Conservation (phyloP, 2,113 vertebrate genomes). For the Bubo bubo region DNA sequence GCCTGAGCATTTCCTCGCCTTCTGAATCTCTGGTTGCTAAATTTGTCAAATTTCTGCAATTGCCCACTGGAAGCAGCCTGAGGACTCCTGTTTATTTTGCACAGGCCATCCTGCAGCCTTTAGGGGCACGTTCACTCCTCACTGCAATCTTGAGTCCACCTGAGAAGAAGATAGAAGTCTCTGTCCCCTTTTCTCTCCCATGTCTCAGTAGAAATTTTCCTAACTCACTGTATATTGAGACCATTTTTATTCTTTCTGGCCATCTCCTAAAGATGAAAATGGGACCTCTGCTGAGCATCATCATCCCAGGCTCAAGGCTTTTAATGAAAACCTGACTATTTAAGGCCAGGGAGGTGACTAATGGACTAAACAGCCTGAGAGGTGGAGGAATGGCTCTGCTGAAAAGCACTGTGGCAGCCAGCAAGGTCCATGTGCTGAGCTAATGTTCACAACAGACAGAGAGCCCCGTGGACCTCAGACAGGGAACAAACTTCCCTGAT, state of each 20-base stretch:
- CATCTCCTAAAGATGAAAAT: neutral
- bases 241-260: neutral
- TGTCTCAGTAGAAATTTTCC: neutral
- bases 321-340: neutral
- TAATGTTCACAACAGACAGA: neutral
- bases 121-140: neutral
- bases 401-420: neutral
- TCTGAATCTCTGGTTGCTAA: neutral
- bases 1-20: neutral
- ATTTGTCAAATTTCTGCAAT: neutral
- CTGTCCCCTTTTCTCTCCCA: neutral
- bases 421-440: neutral
- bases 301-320: neutral
- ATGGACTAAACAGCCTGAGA: neutral
- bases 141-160: neutral
- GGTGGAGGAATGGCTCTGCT: neutral
- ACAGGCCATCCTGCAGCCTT: neutral
- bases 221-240: neutral
- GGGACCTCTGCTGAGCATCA: neutral
- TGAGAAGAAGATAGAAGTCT: neutral
- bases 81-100: neutral
- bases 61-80: neutral
- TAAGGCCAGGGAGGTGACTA: neutral
- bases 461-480: accelerated
- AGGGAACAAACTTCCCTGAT: neutral